Percentiles rank a stretch among this genome's conserved stretches.
These are phyloP conservation scores for Drosophila nr. perissopoda DNA, from an alignment of 2,888 invertebrate genomes.

Conservation along the genomic window DNA sequence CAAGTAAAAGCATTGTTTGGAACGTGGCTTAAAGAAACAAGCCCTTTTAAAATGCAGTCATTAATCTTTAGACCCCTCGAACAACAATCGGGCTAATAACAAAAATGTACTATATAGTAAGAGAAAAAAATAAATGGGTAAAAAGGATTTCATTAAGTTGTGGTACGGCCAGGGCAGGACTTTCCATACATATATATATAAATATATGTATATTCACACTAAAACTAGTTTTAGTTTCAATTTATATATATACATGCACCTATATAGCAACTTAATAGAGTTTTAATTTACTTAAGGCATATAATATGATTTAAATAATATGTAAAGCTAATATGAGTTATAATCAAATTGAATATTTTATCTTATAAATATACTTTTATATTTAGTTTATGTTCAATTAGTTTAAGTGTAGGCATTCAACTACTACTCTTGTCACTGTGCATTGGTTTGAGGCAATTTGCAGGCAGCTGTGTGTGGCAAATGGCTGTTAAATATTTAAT, in stretches of 20 bases:
- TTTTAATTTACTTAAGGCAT: not conserved
- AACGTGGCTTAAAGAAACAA: not conserved
- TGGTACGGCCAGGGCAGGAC: not conserved
- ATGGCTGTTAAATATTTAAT: slow-evolving; percentile 71
- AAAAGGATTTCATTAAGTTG: not conserved
- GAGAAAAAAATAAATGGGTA: not conserved
- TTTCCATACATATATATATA: not conserved
- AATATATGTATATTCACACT: not conserved
- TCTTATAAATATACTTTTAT: not conserved
- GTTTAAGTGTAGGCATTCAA: not conserved
- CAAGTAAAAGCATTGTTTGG: not conserved
- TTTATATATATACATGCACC: not conserved
- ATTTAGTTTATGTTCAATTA: not conserved
- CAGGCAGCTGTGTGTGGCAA: slow-evolving; percentile 48
- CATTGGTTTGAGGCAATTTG: slow-evolving; percentile 1
- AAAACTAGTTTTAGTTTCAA: not conserved
- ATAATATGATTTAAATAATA: not conserved
- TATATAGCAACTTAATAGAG: not conserved
- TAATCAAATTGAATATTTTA: not conserved
- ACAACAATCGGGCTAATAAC: not conserved
- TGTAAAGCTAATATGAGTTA: not conserved
- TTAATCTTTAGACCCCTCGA: not conserved
- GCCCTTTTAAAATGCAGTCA: not conserved
- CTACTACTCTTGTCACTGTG: slow-evolving; percentile 1
- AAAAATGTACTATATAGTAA: not conserved